Conservation (phyloP, 2,888 invertebrate genomes). For the Caenorhabditis plicata region DNA sequence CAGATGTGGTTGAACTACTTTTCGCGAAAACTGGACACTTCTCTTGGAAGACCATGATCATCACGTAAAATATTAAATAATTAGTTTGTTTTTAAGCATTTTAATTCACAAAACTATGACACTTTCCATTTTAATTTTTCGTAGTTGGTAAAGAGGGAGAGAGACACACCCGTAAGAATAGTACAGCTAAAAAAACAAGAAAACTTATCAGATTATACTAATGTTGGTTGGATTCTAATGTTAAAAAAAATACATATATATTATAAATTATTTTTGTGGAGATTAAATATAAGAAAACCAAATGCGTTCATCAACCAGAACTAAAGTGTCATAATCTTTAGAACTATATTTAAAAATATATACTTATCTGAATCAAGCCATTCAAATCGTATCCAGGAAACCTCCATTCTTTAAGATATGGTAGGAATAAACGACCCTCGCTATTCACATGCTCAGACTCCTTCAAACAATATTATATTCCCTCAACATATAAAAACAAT, state of each 20-base stretch:
- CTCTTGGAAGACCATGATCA: slow-evolving; percentile 89
- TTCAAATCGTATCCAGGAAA: slow-evolving; percentile 79
- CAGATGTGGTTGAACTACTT: slow-evolving; percentile 67
- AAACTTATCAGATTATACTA: too few species aligned
- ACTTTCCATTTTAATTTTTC: too few species aligned
- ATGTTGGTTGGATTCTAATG: too few species aligned
- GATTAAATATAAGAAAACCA: slow-evolving; percentile 1
- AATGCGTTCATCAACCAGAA: not conserved
- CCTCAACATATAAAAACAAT: not conserved
- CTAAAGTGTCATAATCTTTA: not conserved
- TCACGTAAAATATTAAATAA: slow-evolving; percentile 69
- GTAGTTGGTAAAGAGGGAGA: too few species aligned
- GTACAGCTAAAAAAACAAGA: too few species aligned
- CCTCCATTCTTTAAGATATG: slow-evolving; percentile 91
- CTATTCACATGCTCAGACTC: slow-evolving; percentile 45
- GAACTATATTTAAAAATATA: slow-evolving; percentile 1
- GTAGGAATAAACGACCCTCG: slow-evolving; percentile 89
- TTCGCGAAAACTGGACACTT: slow-evolving; percentile 81
- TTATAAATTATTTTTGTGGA: too few species aligned
- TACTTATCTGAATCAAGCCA: slow-evolving; percentile 77
- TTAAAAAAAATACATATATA: too few species aligned
- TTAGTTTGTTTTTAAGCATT: too few species aligned
- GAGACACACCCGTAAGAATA: too few species aligned
- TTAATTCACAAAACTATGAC: too few species aligned
- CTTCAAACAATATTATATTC: slow-evolving; percentile 2